Base-by-base conservation (phyloP, 2,888 invertebrate species). In the Dryococelus australis region DNA sequence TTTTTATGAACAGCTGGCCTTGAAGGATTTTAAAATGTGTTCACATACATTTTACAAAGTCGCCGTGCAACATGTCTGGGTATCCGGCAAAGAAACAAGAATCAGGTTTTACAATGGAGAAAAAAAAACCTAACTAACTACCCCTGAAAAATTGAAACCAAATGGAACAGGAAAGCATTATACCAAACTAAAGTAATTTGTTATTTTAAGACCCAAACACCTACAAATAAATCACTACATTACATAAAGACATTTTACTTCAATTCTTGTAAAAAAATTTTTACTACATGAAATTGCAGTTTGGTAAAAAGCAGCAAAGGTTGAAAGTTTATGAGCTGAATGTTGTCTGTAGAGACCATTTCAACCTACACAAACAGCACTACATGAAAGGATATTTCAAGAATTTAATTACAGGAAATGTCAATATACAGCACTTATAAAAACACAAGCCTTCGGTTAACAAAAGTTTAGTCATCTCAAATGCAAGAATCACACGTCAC, bases 381-480 rank as follows among this genome's bases (percentile, higher is more conserved):
- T 65, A 65, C 65, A 65, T 65, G 65, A 8, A 65, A 16, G n/a
- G 24, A 6, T 65, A 65, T 65, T 16, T 10, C 65, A 65, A 16
- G 65, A 65, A 65, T 10, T 65, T 65, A 8, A 65, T 65, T 65
- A 0, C 65, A 65, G 65, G 65, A 65, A 65, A n/a, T n/a, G n/a
- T 65, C 65, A 8, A 65, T n/a, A 16, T 65, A 65, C 65, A 65
- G n/a, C 16, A 65, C 8, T 65, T 24, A 65, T 2, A 65, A n/a
- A 65, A 9, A 65, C 8, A 65, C n/a, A 65, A 24, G 20, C 24
- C 65, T 65, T 65, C 6, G 20, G n/a, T 65, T 24, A 65, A 65
- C 65, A 65, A 65, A 65, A 65, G 65, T 65, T 65, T 65, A 65
- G n/a, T 65, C 65, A 65, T 65, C 65, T 65, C 65, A 65, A 65